Evolutionary conservation across 2,888 invertebrate genomes (phyloP).

Genomic region (Dexiosoma caninum): DNA sequence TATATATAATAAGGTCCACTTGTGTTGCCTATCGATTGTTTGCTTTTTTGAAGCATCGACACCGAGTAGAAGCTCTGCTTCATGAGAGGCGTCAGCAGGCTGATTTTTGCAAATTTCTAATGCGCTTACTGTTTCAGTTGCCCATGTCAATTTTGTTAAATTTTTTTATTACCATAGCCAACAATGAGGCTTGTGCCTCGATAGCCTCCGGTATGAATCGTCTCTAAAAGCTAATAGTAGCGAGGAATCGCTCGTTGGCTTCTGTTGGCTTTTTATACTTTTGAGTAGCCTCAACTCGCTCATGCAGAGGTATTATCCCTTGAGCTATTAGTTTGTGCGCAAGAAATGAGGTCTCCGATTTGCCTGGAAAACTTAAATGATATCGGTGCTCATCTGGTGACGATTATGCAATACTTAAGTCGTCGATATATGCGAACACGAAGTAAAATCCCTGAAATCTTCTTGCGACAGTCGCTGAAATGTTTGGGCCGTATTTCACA

Average conservation of each 20-base stretch:
- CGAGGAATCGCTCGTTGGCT: no score
- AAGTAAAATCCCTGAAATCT: constrained; percentile 21
- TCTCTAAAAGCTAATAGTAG: no score
- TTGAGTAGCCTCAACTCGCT: no score
- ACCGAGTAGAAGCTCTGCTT: constrained; percentile 19
- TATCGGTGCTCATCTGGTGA: constrained; percentile 23
- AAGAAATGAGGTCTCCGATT: constrained; percentile 16
- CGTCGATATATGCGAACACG: constrained; percentile 46
- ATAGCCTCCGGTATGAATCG: constrained; percentile 25
- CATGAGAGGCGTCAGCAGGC: not conserved
- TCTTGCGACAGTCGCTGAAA: constrained; percentile 25
- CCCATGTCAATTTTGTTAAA: constrained; percentile 4
- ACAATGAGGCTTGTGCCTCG: constrained; percentile 23
- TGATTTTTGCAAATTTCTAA: constrained; percentile 36
- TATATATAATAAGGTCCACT: constrained; percentile 28
- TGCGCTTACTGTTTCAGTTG: not conserved
- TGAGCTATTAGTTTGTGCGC: no score
- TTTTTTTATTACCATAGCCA: constrained; percentile 50
- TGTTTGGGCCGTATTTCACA: constrained; percentile 17
- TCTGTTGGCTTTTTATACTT: no score
- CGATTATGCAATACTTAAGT: constrained; percentile 38
- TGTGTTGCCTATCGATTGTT: constrained; percentile 37
- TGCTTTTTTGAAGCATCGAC: constrained; percentile 45
- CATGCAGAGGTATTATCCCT: no score
- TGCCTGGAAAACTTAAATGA: constrained; percentile 52